Evolutionary conservation across 2,113 vertebrate species (phyloP).

Genomic region (Panurus biarmicus): DNA sequence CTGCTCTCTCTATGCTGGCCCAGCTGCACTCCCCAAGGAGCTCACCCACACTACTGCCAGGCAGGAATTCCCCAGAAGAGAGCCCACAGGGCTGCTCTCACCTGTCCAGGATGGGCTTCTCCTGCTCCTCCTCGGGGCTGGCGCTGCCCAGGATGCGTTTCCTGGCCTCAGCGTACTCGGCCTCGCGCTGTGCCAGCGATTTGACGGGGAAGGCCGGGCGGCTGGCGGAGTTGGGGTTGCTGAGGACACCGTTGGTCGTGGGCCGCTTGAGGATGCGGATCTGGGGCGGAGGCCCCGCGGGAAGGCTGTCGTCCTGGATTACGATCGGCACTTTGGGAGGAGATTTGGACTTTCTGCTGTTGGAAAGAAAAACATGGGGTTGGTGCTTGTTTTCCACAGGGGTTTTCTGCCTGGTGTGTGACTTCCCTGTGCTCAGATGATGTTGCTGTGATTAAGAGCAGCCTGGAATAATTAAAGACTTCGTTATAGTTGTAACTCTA

Average conservation of each 20-base stretch:
- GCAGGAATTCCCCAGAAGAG: neutral
- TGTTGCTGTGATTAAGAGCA: neutral
- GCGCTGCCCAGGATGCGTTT: slow-evolving; percentile 94
- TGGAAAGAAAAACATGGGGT: neutral
- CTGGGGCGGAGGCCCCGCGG: slow-evolving; percentile 85
- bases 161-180: slow-evolving; percentile 92
- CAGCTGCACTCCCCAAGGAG: fast-evolving
- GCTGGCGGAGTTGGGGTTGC: slow-evolving; percentile 72
- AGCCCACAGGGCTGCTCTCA: neutral
- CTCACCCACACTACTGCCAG: fast-evolving
- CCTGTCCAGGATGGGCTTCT: slow-evolving; percentile 89
- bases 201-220: slow-evolving; percentile 86
- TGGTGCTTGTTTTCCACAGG: fast-evolving
- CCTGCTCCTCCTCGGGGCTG: slow-evolving; percentile 87
- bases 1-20: neutral
- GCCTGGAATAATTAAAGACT: neutral
- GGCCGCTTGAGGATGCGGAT: slow-evolving; percentile 96
- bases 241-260: slow-evolving; percentile 85
- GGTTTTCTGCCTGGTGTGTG: fast-evolving
- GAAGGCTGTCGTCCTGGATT: slow-evolving; percentile 91
- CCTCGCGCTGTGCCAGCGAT: slow-evolving; percentile 91
- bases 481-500: neutral
- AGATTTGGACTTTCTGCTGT: slow-evolving; percentile 82
- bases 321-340: slow-evolving; percentile 87
- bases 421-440: neutral